Evolutionary conservation across 2,797 vertebrate genomes (phyloP), one percentile per base, ranked within the genome.

Genomic region (Miichthys miiuy): DNA sequence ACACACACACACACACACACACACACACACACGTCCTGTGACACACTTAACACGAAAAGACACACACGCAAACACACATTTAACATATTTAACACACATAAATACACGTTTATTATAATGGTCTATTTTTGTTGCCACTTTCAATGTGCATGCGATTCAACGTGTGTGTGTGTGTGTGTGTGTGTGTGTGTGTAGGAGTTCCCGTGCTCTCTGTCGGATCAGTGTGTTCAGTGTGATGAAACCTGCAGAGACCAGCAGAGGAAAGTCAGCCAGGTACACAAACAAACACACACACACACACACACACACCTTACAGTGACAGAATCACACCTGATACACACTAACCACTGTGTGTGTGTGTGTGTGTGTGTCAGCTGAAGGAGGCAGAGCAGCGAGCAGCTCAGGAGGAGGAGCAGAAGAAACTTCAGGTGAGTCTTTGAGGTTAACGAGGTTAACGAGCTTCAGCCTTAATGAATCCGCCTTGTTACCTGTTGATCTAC

Each of bases 211-310:
- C 92, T 90, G 83, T 91, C 95, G 10, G 69, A 91, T 88, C 93
- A 95, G 4, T 69, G 88, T 81, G 90, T 98, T 71, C 88, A 96
- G 79, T 99, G 97, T 17, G 97, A 98, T 18, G 77, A 92, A 0
- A 72, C 92, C 11, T 99, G 98, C 93, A 95, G 87, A 87, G 96
- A 96, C 73, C 93, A 97, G 91, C 96, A 96, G 87, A 95, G 56
- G 90, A 98, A 95, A 85, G 95, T 95, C 18, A 92, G 92, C 85
- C 96, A 98, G 97, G 98, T 99, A 95, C 2, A 21, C 18, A 50
- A 21, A 75, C 38, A 34, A 13, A 52, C 52, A 44, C 69, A 27
- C 52, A 44, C 69, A 52, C 52, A 44, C 69, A 27, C 52, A 44
- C 69, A 67, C 34, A 50, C 68, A 63, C 34, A 25, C 12, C 10